Conservation (phyloP, 2,888 invertebrate species). For the Drosophila dives region DNA sequence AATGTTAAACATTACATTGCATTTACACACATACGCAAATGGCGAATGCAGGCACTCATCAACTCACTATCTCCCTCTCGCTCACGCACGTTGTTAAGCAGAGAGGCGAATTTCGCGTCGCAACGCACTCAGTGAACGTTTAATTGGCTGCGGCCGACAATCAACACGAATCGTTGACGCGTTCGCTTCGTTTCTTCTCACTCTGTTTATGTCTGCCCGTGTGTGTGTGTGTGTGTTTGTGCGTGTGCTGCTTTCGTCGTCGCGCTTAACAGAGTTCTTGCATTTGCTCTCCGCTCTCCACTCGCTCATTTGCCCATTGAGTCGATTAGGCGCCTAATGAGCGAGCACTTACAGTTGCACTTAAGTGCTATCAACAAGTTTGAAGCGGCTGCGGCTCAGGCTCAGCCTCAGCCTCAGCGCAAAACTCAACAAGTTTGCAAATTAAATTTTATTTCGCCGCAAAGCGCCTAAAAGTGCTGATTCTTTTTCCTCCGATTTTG, state of each 20-base stretch:
- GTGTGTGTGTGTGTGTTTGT: not conserved
- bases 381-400: slow-evolving; percentile 14
- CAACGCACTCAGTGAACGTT: slow-evolving; percentile 30
- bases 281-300: slow-evolving; percentile 9
- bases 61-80: not conserved
- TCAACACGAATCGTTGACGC: slow-evolving; percentile 56
- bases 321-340: slow-evolving; percentile 72
- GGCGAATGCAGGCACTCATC: slow-evolving; percentile 19
- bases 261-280: slow-evolving; percentile 7
- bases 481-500: not conserved
- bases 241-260: slow-evolving; percentile 5
- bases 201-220: not conserved
- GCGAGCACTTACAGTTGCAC: slow-evolving; percentile 63
- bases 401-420: slow-evolving; percentile 6
- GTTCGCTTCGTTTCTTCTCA: slow-evolving; percentile 25
- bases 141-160: slow-evolving; percentile 65
- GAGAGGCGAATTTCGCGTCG: slow-evolving; percentile 5
- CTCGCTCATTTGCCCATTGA: slow-evolving; percentile 26
- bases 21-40: slow-evolving; percentile 16
- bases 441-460: slow-evolving; percentile 14
- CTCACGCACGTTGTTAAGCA: not conserved
- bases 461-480: slow-evolving; percentile 7
- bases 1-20: slow-evolving; percentile 46
- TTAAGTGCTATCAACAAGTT: slow-evolving; percentile 45
- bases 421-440: slow-evolving; percentile 41